phyloP scores from a whole-genome alignment of 2,113 vertebrate genomes.

The Nothoprocta pentlandii region DNA sequence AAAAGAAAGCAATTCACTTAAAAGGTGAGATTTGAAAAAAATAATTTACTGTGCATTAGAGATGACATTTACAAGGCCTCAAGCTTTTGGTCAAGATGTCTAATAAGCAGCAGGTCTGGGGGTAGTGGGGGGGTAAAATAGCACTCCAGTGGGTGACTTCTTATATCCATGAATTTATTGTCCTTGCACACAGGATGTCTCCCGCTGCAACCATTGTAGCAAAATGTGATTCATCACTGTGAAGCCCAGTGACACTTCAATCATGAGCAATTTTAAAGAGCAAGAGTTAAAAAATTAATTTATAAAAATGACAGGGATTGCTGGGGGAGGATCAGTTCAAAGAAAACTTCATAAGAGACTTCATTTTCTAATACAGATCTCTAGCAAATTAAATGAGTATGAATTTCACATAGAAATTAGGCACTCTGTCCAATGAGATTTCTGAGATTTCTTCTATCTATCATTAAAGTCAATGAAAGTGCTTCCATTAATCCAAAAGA shows the following conservation, averaged over 20 bases:
- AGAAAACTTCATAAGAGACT: not conserved
- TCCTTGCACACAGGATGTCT: not conserved
- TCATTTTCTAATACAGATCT: conserved; percentile 11
- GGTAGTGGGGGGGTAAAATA: not conserved
- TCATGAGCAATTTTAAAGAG: not conserved
- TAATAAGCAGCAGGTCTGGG: not conserved
- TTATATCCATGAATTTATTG: not conserved
- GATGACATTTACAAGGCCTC: not conserved
- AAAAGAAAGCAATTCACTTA: not conserved
- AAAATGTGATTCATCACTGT: not conserved
- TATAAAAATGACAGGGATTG: not conserved
- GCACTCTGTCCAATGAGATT: conserved; percentile 21
- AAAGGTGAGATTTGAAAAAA: not conserved
- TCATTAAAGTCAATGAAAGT: conserved; percentile 6
- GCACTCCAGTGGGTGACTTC: not conserved
- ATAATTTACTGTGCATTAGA: not conserved
- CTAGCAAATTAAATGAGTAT: conserved; percentile 47
- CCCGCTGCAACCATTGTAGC: not conserved
- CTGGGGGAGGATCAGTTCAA: not conserved
- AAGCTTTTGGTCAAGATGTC: not conserved
- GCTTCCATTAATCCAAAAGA: conserved; percentile 47
- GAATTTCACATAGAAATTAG: conserved; percentile 32
- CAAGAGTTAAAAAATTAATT: conserved; percentile 14
- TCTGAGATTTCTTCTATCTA: conserved; percentile 43
- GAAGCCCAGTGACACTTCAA: not conserved